Evolutionary conservation across 2,888 invertebrate genomes (phyloP).

Genomic region (Bursaphelenchus okinawaensis): DNA sequence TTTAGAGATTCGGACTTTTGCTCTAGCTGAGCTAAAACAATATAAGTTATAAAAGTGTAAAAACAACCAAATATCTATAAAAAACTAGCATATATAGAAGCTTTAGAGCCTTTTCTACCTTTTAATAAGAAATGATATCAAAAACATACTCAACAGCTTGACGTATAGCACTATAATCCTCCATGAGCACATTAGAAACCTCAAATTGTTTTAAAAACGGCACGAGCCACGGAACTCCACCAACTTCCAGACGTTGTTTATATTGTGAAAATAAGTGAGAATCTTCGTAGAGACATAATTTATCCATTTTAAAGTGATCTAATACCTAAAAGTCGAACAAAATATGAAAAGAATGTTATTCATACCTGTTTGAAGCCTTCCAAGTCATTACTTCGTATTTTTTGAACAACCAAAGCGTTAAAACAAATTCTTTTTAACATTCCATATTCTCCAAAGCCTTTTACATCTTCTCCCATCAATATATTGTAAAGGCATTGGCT

Average conservation of each 20-base stretch:
- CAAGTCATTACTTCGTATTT: neutral
- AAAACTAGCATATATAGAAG: too few species aligned
- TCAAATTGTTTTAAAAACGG: neutral
- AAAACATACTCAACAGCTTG: too few species aligned
- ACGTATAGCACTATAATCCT: too few species aligned
- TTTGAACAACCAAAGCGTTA: neutral
- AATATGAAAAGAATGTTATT: neutral
- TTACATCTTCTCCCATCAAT: neutral
- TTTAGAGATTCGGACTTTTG: too few species aligned
- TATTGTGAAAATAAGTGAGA: neutral
- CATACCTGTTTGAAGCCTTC: neutral
- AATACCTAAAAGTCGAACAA: neutral
- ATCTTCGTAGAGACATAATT: neutral
- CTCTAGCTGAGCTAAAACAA: too few species aligned
- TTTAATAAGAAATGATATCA: too few species aligned
- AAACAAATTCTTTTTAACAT: neutral
- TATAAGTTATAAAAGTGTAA: too few species aligned
- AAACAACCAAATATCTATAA: too few species aligned
- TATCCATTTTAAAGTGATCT: neutral
- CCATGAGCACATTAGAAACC: too few species aligned
- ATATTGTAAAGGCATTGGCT: neutral
- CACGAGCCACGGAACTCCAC: neutral
- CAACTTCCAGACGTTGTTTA: neutral
- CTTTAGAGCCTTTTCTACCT: too few species aligned
- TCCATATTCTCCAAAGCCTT: neutral